phyloP scores from a whole-genome alignment of 2,113 vertebrate species.

The Antechinus stuartii region DNA sequence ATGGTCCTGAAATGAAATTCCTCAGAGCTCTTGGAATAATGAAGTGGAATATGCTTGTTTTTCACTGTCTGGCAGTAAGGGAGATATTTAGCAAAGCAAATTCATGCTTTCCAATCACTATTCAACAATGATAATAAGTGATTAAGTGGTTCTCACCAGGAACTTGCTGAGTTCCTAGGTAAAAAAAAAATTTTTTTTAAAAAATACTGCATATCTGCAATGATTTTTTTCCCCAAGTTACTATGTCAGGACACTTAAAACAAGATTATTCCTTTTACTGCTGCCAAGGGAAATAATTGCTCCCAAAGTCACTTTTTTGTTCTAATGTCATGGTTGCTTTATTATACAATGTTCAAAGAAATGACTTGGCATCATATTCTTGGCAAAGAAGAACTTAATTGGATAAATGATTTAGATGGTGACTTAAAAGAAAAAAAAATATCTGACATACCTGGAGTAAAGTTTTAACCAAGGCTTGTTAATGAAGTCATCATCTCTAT shows the following conservation, averaged over 20 bases:
- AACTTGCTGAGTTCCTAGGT: neutral
- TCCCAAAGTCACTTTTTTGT: constrained; percentile 75
- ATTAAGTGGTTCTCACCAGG: constrained; percentile 26
- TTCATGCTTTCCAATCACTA: constrained; percentile 30
- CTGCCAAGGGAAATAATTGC: constrained; percentile 78
- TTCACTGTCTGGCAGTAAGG: constrained; percentile 7
- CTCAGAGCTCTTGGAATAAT: constrained; percentile 12
- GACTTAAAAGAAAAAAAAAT: constrained; percentile 41
- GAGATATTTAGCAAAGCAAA: neutral
- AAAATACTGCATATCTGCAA: neutral
- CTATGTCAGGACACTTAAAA: constrained; percentile 25
- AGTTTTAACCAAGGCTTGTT: constrained; percentile 34
- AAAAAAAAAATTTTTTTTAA: neutral
- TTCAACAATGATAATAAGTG: constrained; percentile 10
- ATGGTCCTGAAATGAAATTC: constrained; percentile 48
- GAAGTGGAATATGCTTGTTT: neutral
- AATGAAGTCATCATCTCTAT: constrained; percentile 24
- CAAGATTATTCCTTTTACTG: constrained; percentile 60
- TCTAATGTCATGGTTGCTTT: constrained; percentile 77
- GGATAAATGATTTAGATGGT: constrained; percentile 77
- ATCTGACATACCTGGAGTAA: constrained; percentile 26
- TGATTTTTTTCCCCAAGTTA: neutral
- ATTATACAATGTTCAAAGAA: constrained; percentile 79
- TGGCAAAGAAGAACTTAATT: constrained; percentile 72
- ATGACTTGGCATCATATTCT: constrained; percentile 74